These are phyloP conservation scores for Morpho helenor DNA, from an alignment of 2,888 invertebrate genomes.

Conservation along the genomic window DNA sequence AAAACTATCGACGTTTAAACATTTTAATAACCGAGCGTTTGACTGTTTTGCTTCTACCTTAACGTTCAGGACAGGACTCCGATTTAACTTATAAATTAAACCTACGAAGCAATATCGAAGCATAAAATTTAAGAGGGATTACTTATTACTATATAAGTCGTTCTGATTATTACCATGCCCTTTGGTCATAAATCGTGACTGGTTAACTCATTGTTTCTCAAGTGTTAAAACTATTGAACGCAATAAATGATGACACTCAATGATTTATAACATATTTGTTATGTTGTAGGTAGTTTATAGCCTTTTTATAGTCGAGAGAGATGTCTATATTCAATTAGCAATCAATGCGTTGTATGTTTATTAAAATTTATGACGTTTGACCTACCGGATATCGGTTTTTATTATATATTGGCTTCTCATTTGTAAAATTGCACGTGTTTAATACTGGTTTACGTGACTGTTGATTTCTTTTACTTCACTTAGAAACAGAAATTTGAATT, in stretches of 20 bases:
- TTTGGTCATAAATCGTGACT: conserved; percentile 12
- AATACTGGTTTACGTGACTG: no score
- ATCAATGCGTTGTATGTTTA: neutral
- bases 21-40: no score
- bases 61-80: conserved; percentile 12
- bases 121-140: conserved; percentile 14
- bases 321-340: neutral
- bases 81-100: conserved; percentile 29
- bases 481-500: no score
- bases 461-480: no score
- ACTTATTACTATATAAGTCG: conserved; percentile 5
- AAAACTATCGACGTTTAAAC: no score
- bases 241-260: neutral
- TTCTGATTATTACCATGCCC: conserved; percentile 7
- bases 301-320: neutral
- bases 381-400: no score
- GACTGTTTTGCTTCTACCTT: neutral
- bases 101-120: conserved; percentile 28
- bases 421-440: no score
- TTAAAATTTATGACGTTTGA: no score
- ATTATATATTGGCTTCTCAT: no score
- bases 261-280: neutral
- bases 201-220: conserved; percentile 10
- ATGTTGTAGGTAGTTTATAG: neutral
- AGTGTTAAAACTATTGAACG: conserved; percentile 11